A percentile compares a stretch with the other conserved stretches of the same genome.
phyloP scores from a whole-genome alignment of 2,797 vertebrate species.

The Mareca penelope region DNA sequence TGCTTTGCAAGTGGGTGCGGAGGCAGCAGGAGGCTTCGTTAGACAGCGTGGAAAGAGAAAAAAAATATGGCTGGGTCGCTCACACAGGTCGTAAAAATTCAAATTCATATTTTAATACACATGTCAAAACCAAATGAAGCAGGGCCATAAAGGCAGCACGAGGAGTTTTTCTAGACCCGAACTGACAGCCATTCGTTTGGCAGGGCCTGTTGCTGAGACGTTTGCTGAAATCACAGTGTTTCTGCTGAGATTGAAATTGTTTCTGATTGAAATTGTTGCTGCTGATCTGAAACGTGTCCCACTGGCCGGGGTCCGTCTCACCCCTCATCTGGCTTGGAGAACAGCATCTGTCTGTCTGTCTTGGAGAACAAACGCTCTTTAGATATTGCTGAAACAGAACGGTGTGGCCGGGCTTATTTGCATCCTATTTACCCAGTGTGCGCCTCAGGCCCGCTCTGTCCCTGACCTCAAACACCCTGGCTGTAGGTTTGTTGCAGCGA shows the following conservation, averaged over 20 bases:
- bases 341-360: neutral
- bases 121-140: neutral
- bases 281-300: neutral
- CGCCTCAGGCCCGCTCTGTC: neutral
- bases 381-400: neutral
- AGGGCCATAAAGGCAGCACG: neutral
- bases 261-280: neutral
- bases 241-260: neutral
- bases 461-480: neutral
- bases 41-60: neutral
- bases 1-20: neutral
- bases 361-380: neutral
- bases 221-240: neutral
- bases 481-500: neutral
- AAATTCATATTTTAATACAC: neutral
- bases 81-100: neutral
- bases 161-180: neutral
- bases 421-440: neutral
- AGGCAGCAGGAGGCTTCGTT: neutral
- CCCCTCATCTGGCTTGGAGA: too few relatives aligned
- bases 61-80: rapidly evolving
- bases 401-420: neutral
- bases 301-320: neutral
- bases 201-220: neutral
- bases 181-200: neutral